Percentiles rank a stretch among this genome's conserved stretches.
Evolutionary conservation across 37 sponge, comb jelly and placozoan genomes (phyloP).

Genomic region (Trichoplax adhaerens): DNA sequence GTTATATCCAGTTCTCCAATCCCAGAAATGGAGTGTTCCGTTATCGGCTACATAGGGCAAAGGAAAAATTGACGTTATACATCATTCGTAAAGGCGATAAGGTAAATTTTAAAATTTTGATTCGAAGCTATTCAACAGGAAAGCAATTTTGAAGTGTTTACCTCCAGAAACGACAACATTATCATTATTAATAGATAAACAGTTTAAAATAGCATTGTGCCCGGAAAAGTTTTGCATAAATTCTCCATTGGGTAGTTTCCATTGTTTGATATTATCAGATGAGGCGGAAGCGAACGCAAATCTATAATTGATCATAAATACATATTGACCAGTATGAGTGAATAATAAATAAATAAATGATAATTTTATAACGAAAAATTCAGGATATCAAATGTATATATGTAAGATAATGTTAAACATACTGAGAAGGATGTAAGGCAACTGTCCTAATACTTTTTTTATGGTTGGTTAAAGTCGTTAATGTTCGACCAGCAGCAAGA

Average conservation of each 20-base stretch:
- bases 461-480: conserved; percentile 87
- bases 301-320: conserved; percentile 13
- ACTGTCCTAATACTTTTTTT: conserved; percentile 91
- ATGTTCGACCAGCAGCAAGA: conserved; percentile 87
- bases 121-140: not conserved
- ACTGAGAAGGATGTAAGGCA: conserved; percentile 79
- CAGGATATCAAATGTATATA: not conserved
- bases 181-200: conserved; percentile 71
- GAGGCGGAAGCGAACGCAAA: conserved; percentile 84
- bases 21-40: conserved; percentile 93
- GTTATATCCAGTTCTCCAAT: conserved; percentile 92
- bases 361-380: not conserved
- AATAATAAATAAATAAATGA: not conserved
- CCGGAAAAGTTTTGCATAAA: conserved; percentile 95
- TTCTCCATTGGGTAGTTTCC: conserved; percentile 97
- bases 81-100: not conserved
- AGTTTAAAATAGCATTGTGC: conserved; percentile 84
- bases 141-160: conserved; percentile 1
- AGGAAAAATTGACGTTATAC: not conserved
- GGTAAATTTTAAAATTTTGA: not conserved
- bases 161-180: conserved; percentile 87
- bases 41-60: conserved; percentile 53
- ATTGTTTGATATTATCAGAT: conserved; percentile 94
- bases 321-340: not conserved
- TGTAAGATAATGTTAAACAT: conserved; percentile 4